Percentiles rank a stretch among this genome's conserved stretches.
Evolutionary conservation across 2,888 invertebrate genomes (phyloP).

Genomic region (Drosophila cracens): DNA sequence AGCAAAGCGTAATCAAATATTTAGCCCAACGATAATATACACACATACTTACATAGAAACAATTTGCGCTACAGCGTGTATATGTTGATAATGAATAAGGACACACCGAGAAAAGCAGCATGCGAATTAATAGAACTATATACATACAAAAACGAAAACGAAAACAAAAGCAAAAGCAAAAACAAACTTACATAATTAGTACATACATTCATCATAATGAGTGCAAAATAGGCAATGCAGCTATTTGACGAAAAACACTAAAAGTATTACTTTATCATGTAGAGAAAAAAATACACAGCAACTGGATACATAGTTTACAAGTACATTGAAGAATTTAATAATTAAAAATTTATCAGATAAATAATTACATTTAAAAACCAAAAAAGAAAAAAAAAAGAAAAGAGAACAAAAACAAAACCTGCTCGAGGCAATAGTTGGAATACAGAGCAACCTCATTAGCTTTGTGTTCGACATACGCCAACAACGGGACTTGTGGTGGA

Average conservation of each 20-base stretch:
- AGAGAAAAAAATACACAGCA: conserved; percentile 47
- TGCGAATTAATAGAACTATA: conserved; percentile 71
- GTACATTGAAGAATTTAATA: conserved; percentile 67
- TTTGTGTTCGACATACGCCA: conserved; percentile 25
- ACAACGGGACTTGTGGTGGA: conserved; percentile 21
- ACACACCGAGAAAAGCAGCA: conserved; percentile 74
- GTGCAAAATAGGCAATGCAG: conserved; percentile 57
- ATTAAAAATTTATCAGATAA: conserved; percentile 53
- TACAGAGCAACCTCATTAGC: conserved; percentile 33
- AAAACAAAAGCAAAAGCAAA: conserved; percentile 37
- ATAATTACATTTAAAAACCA: conserved; percentile 31
- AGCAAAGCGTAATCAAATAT: conserved; percentile 80
- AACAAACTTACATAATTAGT: conserved; percentile 28
- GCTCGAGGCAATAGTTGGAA: conserved; percentile 21
- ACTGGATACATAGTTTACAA: conserved; percentile 68
- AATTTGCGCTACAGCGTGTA: conserved; percentile 67
- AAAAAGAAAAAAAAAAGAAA: not conserved
- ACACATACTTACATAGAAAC: conserved; percentile 57
- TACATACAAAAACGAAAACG: conserved; percentile 30
- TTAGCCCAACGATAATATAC: conserved; percentile 84
- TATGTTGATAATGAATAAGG: conserved; percentile 62
- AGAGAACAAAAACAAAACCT: conserved; percentile 12
- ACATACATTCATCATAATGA: conserved; percentile 33
- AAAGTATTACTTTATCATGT: conserved; percentile 79
- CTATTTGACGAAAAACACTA: conserved; percentile 60